These are phyloP conservation scores for Mythimna albipuncta DNA, from an alignment of 2,888 invertebrate genomes.

Conservation along the genomic window DNA sequence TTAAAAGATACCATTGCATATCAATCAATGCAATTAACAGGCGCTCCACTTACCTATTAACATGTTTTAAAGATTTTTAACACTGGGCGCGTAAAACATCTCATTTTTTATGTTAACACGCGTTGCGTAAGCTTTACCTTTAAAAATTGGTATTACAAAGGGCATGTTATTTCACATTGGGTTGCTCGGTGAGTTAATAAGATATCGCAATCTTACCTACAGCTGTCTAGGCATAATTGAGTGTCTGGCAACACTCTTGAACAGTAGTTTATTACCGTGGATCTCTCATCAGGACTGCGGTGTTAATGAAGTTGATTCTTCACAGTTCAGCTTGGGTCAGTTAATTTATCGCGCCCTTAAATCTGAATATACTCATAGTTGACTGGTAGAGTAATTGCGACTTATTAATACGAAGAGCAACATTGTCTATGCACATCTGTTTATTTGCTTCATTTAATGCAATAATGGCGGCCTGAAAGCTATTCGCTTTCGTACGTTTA, in stretches of 20 bases:
- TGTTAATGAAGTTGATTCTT: conserved; percentile 51
- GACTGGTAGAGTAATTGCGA: conserved; percentile 45
- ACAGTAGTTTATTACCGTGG: conserved; percentile 52
- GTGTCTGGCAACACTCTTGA: conserved; percentile 43
- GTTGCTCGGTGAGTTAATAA: conserved; percentile 64
- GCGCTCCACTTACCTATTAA: conserved; percentile 84
- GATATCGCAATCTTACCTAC: conserved; percentile 70
- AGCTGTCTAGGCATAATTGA: conserved; percentile 65
- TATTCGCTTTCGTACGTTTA: conserved; percentile 6
- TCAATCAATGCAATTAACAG: conserved; percentile 83
- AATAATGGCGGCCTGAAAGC: conserved; percentile 6
- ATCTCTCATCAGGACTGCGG: conserved; percentile 36
- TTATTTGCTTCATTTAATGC: conserved; percentile 33
- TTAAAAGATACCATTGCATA: conserved; percentile 73
- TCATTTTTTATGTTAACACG: conserved; percentile 74
- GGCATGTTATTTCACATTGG: conserved; percentile 75
- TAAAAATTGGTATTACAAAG: conserved; percentile 80
- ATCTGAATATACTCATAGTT: conserved; percentile 16
- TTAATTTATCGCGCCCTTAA: conserved; percentile 45
- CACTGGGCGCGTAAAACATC: conserved; percentile 78
- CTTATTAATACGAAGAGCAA: conserved; percentile 47
- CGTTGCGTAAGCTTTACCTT: conserved; percentile 78
- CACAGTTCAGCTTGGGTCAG: conserved; percentile 37
- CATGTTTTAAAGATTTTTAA: conserved; percentile 74
- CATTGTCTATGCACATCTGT: conserved; percentile 43